Base-by-base conservation (phyloP, 2,797 vertebrate genomes). In the Gymnocypris eckloni region DNA sequence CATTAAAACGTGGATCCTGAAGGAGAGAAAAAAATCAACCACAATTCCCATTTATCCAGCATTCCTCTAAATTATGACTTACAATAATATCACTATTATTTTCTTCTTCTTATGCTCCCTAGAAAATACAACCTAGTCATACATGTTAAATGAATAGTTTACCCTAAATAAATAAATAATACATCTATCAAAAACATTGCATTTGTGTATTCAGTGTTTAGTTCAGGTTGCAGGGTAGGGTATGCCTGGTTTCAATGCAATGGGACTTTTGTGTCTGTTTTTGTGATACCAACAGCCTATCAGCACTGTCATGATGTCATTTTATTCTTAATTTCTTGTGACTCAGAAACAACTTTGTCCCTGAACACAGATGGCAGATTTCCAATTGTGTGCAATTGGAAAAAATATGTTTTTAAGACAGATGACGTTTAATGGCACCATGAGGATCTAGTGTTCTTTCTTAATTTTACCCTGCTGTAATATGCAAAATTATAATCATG, bases 1-100 rank as follows among this genome's bases (percentile, higher is more conserved):
- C 97, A 79, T 99, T 99, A 92, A 99, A 99, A 90, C 98, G 95
- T 75, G 97, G 95, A 92, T 99, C 98, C 98, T 99, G 80, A 88
- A 59, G 59, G 39, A 87, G 87, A 83, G 91, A 41, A 16, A 41
- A 41, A 39, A 25, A 72, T 25, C 70, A 72, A 15, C 11, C 22
- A 9, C 16, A 45, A 64, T 37, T 22, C 16, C 4, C 4, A 54
- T 76, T 76, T 37, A 37, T 76, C 41, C 20, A 28, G 15, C 41
- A 45, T 48, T 8, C 6, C 8, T 9, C 15, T 39, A 10, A 9
- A 78, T 25, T 37, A 8, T 16, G 37, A 12, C 5, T 50, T 73
- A 28, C 15, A 50, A 18, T 52, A 37, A 76, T 78, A n/a, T 41
- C 33, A 78, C 20, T 33, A 76, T 76, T 22, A 3, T 61, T 61